These are phyloP conservation scores for Butorides virescens DNA, from an alignment of 2,113 vertebrate species.

Conservation along the genomic window DNA sequence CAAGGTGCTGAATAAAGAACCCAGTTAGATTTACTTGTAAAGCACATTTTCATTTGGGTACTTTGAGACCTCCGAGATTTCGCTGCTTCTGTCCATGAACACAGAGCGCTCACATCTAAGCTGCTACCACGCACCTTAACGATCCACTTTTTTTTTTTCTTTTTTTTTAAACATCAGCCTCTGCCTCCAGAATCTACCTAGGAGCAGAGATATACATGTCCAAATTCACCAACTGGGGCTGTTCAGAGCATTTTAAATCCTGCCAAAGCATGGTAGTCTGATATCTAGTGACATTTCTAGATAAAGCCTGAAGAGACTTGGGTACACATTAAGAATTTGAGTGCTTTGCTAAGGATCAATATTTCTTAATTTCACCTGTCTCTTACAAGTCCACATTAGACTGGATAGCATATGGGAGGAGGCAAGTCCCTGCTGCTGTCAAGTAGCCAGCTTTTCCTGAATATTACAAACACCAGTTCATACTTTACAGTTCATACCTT, in stretches of 20 bases:
- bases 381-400: not conserved
- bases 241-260: not conserved
- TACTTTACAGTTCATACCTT: not conserved
- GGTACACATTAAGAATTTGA: not conserved
- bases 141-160: not conserved
- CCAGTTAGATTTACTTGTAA: not conserved
- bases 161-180: not conserved
- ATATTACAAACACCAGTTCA: not conserved
- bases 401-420: accelerated
- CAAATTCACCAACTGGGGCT: not conserved
- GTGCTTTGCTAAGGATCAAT: accelerated
- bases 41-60: not conserved
- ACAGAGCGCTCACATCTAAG: not conserved
- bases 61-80: not conserved
- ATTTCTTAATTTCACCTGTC: not conserved
- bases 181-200: not conserved
- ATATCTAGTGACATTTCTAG: not conserved
- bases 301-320: not conserved
- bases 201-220: not conserved
- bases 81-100: accelerated
- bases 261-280: not conserved
- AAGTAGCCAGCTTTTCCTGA: not conserved
- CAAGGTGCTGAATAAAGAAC: not conserved
- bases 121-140: not conserved
- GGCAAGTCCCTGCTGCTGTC: not conserved